Conservation (phyloP, 2,888 invertebrate species). For the Eilema griseolum region DNA sequence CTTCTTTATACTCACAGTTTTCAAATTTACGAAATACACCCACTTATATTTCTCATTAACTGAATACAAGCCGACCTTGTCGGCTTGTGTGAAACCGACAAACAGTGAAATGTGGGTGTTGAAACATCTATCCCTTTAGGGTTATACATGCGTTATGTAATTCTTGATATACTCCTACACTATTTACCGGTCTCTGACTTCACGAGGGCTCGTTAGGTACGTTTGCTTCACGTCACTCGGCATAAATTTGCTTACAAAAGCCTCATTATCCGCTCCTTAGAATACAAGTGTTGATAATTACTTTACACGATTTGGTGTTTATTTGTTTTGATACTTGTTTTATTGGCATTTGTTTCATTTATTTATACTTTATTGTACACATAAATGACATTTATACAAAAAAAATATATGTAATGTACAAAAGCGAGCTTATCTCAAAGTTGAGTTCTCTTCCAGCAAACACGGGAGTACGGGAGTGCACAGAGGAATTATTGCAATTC, state of each 20-base stretch:
- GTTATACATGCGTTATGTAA: not conserved
- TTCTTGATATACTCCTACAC: not conserved
- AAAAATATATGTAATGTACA: too few relatives aligned
- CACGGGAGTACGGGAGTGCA: too few relatives aligned
- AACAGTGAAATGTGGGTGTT: too few relatives aligned
- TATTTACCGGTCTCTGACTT: slow-evolving; percentile 8
- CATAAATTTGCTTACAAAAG: slow-evolving; percentile 56
- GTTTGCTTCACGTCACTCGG: slow-evolving; percentile 43
- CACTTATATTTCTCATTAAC: too few relatives aligned
- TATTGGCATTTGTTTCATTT: slow-evolving; percentile 20
- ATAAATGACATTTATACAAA: too few relatives aligned
- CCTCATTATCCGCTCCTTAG: slow-evolving; percentile 41
- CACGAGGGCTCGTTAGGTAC: slow-evolving; percentile 6
- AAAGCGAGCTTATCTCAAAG: too few relatives aligned
- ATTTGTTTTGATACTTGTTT: slow-evolving; percentile 29
- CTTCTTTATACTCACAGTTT: too few relatives aligned
- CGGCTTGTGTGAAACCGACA: too few relatives aligned
- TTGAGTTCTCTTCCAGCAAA: too few relatives aligned
- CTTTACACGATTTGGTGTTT: slow-evolving; percentile 24
- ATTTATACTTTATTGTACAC: not conserved
- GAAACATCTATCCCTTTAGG: not conserved
- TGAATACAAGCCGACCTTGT: too few relatives aligned
- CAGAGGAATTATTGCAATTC: too few relatives aligned
- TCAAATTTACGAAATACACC: too few relatives aligned
- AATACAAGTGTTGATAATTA: slow-evolving; percentile 50